phyloP scores from a whole-genome alignment of 2,113 vertebrate genomes.

The Catharus minimus region DNA sequence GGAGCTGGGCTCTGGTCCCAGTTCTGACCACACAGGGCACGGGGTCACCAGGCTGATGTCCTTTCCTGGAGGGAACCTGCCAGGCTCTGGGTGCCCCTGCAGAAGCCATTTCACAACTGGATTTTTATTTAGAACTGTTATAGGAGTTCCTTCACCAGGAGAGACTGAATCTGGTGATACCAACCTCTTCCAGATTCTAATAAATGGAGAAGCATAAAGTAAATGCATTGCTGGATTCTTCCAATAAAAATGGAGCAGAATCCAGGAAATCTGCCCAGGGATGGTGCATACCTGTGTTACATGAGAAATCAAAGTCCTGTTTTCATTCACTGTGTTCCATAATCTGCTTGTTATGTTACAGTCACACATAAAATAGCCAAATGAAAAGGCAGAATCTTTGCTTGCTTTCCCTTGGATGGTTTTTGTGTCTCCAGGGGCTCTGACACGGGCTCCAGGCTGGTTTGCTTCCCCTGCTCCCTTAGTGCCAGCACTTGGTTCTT shows the following conservation, averaged over 20 bases:
- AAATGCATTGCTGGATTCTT: neutral
- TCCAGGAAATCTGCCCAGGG: neutral
- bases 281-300: neutral
- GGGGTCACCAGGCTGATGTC: neutral
- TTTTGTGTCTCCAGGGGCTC: conserved; percentile 2
- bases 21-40: neutral
- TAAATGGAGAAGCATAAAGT: neutral
- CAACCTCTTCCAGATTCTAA: neutral
- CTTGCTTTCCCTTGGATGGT: neutral
- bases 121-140: neutral
- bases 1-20: neutral
- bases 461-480: conserved; percentile 6
- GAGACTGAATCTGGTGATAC: neutral
- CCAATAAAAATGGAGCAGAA: neutral
- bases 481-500: conserved; percentile 34
- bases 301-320: neutral
- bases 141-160: neutral
- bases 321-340: conserved; percentile 21
- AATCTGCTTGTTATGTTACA: neutral
- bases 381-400: neutral
- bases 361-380: neutral
- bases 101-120: neutral
- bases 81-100: neutral
- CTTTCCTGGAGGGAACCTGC: neutral
- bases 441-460: neutral